Percentiles rank a stretch among this genome's conserved stretches.
These are phyloP conservation scores for Acanthosepion lycidas DNA, from an alignment of 2,888 invertebrate genomes.

Conservation along the genomic window DNA sequence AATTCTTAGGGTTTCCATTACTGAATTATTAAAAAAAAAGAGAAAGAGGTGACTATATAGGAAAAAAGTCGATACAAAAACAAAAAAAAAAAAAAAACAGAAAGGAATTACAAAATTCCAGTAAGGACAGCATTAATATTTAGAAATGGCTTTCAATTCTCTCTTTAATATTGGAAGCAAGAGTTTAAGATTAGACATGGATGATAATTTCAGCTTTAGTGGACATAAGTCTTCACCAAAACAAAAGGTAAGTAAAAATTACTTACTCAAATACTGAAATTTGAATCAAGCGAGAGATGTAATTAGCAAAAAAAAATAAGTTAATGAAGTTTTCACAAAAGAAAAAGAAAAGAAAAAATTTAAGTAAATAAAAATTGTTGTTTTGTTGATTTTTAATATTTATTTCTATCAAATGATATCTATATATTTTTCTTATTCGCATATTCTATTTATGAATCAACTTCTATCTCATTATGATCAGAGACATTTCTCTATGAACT, in stretches of 20 bases:
- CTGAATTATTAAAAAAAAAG: background rate
- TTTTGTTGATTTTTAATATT: too few species aligned
- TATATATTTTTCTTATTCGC: too few species aligned
- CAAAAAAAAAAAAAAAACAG: background rate
- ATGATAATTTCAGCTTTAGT: background rate
- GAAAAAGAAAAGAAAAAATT: too few species aligned
- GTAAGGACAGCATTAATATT: background rate
- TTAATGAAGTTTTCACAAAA: too few species aligned
- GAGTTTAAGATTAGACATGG: background rate
- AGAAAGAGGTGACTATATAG: background rate
- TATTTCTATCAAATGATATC: too few species aligned
- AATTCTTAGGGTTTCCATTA: background rate
- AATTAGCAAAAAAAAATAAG: too few species aligned
- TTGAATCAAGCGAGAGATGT: too few species aligned
- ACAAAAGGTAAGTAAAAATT: constrained; percentile 8
- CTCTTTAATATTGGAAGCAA: background rate
- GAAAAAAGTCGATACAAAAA: background rate
- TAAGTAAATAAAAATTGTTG: too few species aligned
- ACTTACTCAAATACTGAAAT: background rate
- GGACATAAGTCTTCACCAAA: background rate
- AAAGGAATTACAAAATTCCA: background rate
- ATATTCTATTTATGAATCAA: too few species aligned
- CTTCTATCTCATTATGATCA: too few species aligned
- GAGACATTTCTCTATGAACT: too few species aligned
- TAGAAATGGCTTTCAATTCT: background rate